These are phyloP conservation scores for Malthinus seriepunctatus DNA, from an alignment of 2,888 invertebrate genomes.

Conservation along the genomic window DNA sequence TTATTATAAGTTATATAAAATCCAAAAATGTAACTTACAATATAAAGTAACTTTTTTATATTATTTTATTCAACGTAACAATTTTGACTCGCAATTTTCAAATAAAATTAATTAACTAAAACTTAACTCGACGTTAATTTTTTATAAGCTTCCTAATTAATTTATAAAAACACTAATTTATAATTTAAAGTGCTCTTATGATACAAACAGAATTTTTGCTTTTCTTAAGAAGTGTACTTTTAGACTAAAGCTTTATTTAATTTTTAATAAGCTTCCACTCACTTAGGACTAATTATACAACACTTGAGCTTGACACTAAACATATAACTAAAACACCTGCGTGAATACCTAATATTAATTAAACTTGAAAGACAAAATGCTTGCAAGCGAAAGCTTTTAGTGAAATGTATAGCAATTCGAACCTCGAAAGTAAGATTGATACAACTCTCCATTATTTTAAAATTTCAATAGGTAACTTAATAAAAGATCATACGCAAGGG, in stretches of 20 bases:
- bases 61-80: too few relatives aligned
- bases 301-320: conserved; percentile 39
- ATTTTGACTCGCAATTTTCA: too few relatives aligned
- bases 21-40: not conserved
- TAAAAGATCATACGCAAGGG: too few relatives aligned
- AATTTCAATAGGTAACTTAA: too few relatives aligned
- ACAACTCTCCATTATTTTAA: not conserved
- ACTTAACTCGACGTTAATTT: too few relatives aligned
- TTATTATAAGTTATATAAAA: conserved; percentile 9
- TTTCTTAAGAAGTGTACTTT: conserved; percentile 38
- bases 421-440: not conserved
- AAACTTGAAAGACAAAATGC: conserved; percentile 15
- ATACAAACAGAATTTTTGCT: conserved; percentile 12
- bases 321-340: conserved; percentile 32
- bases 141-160: not conserved
- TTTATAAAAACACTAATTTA: not conserved
- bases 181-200: conserved; percentile 1
- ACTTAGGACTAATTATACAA: conserved; percentile 39
- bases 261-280: conserved; percentile 26
- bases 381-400: conserved; percentile 17
- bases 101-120: too few relatives aligned
- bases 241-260: conserved; percentile 31
- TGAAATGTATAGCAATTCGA: conserved; percentile 31
- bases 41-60: not conserved
- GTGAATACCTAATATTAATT: conserved; percentile 33